Percentiles rank a stretch among this genome's conserved stretches.
These are phyloP conservation scores for Drosophila subobscura DNA, from an alignment of 1,140 invertebrate genomes.

Conservation along the genomic window DNA sequence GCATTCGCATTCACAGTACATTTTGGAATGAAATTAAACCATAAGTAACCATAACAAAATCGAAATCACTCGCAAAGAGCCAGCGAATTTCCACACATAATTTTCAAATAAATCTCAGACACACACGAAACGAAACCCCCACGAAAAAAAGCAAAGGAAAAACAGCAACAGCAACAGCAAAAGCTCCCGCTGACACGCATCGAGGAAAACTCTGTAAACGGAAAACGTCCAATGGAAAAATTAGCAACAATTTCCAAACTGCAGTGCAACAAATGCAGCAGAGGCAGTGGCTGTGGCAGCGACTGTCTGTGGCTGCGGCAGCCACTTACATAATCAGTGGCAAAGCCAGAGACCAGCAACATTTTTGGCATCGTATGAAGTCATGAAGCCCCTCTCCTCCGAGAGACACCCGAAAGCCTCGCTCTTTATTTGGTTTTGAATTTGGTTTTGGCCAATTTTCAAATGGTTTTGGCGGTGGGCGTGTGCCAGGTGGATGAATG, in stretches of 20 bases:
- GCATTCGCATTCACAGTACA: conserved; percentile 21
- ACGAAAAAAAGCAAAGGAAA: conserved; percentile 48
- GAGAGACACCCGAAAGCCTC: neutral
- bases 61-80: conserved; percentile 36
- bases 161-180: conserved; percentile 18
- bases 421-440: neutral
- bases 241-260: conserved; percentile 60
- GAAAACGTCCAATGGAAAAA: conserved; percentile 53
- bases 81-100: conserved; percentile 62
- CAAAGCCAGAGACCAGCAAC: conserved; percentile 32
- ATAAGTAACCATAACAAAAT: conserved; percentile 60
- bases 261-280: conserved; percentile 20
- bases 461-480: conserved; percentile 38
- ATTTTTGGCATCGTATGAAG: conserved; percentile 53
- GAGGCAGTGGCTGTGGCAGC: conserved; percentile 2
- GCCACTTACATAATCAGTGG: conserved; percentile 59
- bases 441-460: conserved; percentile 46
- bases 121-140: conserved; percentile 63
- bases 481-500: conserved; percentile 37
- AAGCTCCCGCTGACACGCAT: conserved; percentile 36
- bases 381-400: conserved; percentile 18
- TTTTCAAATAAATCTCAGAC: conserved; percentile 55
- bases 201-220: conserved; percentile 48
- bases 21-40: conserved; percentile 55
- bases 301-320: conserved; percentile 14